Percentiles rank a stretch among this genome's conserved stretches.
phyloP scores from a whole-genome alignment of 2,888 invertebrate species.

The Nesidiocoris tenuis region DNA sequence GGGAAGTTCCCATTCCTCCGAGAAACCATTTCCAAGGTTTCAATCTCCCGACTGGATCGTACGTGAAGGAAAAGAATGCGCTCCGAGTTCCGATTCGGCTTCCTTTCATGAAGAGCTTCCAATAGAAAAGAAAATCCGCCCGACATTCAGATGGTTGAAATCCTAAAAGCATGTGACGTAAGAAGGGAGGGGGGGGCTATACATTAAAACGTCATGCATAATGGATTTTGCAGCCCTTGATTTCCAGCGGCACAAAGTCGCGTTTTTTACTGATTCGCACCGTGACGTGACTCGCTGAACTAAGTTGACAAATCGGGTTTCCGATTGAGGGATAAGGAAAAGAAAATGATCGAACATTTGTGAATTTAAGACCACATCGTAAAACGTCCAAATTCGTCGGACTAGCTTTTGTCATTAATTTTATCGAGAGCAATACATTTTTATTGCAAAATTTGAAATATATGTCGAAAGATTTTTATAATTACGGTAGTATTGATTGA shows the following conservation, averaged over 20 bases:
- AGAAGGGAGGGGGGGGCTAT: not conserved
- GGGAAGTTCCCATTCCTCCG: not conserved
- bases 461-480: too few relatives aligned
- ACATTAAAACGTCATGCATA: not conserved
- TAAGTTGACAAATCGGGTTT: not conserved
- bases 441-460: too few relatives aligned
- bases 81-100: not conserved
- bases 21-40: too few relatives aligned
- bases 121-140: not conserved
- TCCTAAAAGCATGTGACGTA: not conserved
- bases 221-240: not conserved
- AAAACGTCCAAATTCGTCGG: too few relatives aligned
- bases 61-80: not conserved
- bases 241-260: not conserved
- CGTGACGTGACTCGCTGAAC: not conserved
- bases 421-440: too few relatives aligned
- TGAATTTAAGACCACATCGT: too few relatives aligned
- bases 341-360: too few relatives aligned
- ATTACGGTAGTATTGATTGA: too few relatives aligned
- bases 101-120: not conserved
- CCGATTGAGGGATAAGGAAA: too few relatives aligned
- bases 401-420: too few relatives aligned
- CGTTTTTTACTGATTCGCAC: not conserved
- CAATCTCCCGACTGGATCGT: not conserved
- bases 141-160: not conserved